Evolutionary conservation across 2,888 invertebrate species (phyloP).

Genomic region (Apocheima hispidaria): DNA sequence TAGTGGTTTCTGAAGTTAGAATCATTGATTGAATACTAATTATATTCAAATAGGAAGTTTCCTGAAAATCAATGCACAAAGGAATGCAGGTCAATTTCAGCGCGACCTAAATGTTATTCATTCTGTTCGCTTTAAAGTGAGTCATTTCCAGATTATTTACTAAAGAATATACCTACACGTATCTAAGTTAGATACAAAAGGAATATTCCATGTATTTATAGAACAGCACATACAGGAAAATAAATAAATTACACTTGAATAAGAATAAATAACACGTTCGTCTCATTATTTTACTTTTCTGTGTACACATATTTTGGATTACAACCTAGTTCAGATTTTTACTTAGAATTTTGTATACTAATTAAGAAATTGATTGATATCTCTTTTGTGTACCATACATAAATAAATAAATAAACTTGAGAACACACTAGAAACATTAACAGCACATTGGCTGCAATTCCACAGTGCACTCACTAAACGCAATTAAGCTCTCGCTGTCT

Average conservation of each 20-base stretch:
- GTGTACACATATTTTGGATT: too few species aligned
- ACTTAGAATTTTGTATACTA: too few species aligned
- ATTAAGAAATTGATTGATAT: too few species aligned
- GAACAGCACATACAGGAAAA: constrained; percentile 12
- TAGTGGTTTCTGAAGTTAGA: neutral
- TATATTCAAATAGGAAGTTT: constrained; percentile 25
- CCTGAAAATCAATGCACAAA: constrained; percentile 22
- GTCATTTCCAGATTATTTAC: constrained; percentile 22
- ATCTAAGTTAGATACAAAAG: neutral
- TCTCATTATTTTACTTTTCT: too few species aligned
- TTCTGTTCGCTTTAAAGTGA: constrained; percentile 30
- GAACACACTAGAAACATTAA: constrained; percentile 5
- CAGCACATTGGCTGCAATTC: too few species aligned
- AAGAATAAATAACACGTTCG: too few species aligned
- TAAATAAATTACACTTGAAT: too few species aligned
- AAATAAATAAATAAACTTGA: too few species aligned
- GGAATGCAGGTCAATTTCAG: constrained; percentile 37
- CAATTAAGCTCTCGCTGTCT: too few species aligned
- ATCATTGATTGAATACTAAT: constrained; percentile 31
- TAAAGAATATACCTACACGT: constrained; percentile 3
- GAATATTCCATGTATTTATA: constrained; percentile 19
- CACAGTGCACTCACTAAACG: too few species aligned
- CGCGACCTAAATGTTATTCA: constrained; percentile 32
- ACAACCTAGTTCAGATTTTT: too few species aligned
- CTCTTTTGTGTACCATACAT: too few species aligned